Conservation (phyloP, 2,888 invertebrate species). For the Drosophila atripex region DNA sequence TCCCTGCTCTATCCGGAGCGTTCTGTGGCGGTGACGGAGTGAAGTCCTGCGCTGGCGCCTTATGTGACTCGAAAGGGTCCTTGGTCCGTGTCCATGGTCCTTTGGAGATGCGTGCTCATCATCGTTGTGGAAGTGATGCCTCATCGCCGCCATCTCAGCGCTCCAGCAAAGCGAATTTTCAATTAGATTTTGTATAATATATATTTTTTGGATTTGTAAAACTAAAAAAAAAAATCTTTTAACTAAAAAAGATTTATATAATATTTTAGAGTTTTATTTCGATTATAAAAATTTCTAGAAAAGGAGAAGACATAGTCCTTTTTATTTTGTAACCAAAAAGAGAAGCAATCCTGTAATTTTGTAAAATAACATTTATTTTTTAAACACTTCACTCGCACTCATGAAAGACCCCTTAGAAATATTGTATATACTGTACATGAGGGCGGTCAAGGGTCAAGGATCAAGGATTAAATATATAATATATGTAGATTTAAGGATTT, state of each 20-base stretch:
- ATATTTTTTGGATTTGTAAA: constrained; percentile 1
- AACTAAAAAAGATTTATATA: too few relatives aligned
- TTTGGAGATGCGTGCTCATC: neutral
- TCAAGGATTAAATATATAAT: neutral
- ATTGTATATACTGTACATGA: constrained; percentile 23
- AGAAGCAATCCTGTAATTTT: neutral
- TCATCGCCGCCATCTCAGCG: neutral
- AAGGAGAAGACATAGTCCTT: too few relatives aligned
- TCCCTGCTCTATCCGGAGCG: constrained; percentile 49
- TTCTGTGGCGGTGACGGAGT: neutral
- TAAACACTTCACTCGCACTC: constrained; percentile 21
- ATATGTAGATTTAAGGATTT: neutral
- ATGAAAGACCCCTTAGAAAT: constrained; percentile 37
- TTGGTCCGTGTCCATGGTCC: neutral
- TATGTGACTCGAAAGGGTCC: neutral
- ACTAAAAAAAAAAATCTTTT: neutral
- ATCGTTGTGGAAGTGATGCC: neutral
- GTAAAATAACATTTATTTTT: constrained; percentile 13
- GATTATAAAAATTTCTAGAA: too few relatives aligned
- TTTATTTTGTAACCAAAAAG: too few relatives aligned
- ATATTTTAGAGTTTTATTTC: too few relatives aligned
- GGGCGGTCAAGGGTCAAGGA: neutral
- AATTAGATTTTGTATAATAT: constrained; percentile 2
- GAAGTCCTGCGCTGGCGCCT: neutral
- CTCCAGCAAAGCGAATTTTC: neutral